phyloP scores from a whole-genome alignment of 2,113 vertebrate genomes.

The Mastomys coucha region DNA sequence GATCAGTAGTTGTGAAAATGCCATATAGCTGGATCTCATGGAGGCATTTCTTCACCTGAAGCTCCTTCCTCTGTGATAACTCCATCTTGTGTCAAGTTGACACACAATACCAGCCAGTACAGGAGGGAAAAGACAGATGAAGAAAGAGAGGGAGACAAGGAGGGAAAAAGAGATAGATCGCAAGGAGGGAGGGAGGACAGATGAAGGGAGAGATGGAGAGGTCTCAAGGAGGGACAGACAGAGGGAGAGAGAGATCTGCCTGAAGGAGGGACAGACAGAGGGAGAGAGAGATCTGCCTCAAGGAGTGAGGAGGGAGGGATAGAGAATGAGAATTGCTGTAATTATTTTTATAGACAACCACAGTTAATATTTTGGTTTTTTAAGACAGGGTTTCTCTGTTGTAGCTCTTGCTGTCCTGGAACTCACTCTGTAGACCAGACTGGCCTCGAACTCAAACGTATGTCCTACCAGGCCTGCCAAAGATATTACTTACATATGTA shows the following conservation, averaged over 20 bases:
- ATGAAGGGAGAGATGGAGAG: not conserved
- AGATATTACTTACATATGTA: slow-evolving; percentile 7
- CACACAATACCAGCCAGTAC: no score
- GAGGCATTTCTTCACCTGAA: no score
- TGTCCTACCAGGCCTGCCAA: not conserved
- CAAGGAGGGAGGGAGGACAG: not conserved
- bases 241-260: no score
- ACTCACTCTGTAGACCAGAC: not conserved
- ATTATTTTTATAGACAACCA: not conserved
- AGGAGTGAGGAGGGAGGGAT: no score
- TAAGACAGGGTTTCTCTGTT: not conserved
- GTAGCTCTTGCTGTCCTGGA: not conserved
- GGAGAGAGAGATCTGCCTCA: no score
- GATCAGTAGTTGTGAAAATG: no score
- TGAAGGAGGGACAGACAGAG: no score
- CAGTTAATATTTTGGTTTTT: not conserved
- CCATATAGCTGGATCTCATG: no score
- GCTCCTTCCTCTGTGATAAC: no score
- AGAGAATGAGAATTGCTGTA: not conserved
- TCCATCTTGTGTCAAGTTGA: no score
- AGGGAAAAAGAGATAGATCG: not conserved
- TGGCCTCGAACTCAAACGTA: not conserved
- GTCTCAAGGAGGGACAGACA: not conserved
- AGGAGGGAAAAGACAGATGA: not conserved
- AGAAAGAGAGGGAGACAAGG: not conserved